Evolutionary conservation across 1,140 invertebrate genomes (phyloP).

Genomic region (Brachionus plicatilis): DNA sequence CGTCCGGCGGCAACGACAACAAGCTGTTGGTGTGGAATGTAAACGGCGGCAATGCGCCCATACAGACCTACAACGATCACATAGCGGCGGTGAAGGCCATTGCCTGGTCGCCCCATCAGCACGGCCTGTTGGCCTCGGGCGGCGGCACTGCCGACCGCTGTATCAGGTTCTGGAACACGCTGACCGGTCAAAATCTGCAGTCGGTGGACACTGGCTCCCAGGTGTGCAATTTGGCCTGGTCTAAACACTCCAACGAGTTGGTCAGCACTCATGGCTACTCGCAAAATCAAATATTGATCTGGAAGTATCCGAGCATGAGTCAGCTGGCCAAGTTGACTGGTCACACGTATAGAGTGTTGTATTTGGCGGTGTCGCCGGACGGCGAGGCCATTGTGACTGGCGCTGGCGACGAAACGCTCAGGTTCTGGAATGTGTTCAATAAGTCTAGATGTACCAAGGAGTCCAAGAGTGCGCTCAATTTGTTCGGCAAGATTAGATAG

Average conservation of each 20-base stretch:
- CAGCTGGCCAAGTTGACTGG: slow-evolving; percentile 96
- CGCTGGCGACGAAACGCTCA: slow-evolving; percentile 93
- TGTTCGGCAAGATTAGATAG: slow-evolving; percentile 41
- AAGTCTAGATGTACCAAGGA: slow-evolving; percentile 73
- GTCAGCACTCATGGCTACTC: slow-evolving; percentile 89
- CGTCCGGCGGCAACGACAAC: slow-evolving; percentile 98
- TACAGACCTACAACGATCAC: slow-evolving; percentile 93
- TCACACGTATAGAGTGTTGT: slow-evolving; percentile 92
- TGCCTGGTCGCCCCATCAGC: slow-evolving; percentile 98
- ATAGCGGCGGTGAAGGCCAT: slow-evolving; percentile 91
- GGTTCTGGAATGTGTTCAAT: slow-evolving; percentile 99
- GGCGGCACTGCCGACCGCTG: slow-evolving; percentile 93
- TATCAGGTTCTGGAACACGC: slow-evolving; percentile 91
- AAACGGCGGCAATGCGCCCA: slow-evolving; percentile 46
- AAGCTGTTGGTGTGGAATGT: slow-evolving; percentile 92
- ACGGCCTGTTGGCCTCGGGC: slow-evolving; percentile 90
- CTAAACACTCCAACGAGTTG: slow-evolving; percentile 92
- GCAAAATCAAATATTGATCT: slow-evolving; percentile 97
- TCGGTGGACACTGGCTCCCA: slow-evolving; percentile 96
- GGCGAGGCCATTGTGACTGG: slow-evolving; percentile 98
- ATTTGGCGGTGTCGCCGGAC: slow-evolving; percentile 86
- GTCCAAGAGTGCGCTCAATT: slow-evolving; percentile 33
- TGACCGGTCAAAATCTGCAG: slow-evolving; percentile 98
- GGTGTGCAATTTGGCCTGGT: slow-evolving; percentile 98
- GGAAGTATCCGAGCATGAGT: slow-evolving; percentile 96